phyloP scores from a whole-genome alignment of 1,140 invertebrate genomes.

The Megathymus violae region DNA sequence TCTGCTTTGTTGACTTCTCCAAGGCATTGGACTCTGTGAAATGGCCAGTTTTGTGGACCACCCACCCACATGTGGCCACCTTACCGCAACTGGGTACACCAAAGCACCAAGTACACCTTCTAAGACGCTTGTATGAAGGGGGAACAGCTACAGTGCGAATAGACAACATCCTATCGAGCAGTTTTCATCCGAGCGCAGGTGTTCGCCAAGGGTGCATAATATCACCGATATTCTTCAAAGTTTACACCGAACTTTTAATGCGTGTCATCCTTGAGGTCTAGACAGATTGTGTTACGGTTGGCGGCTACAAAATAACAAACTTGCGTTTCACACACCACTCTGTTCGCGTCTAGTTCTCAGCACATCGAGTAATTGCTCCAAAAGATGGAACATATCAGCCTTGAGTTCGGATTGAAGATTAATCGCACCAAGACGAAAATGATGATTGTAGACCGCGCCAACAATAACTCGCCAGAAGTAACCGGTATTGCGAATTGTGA shows the following conservation, averaged over 20 bases:
- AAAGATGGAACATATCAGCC: slow-evolving; percentile 19
- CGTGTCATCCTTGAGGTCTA: slow-evolving; percentile 31
- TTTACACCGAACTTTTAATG: slow-evolving; percentile 36
- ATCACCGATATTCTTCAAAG: slow-evolving; percentile 37
- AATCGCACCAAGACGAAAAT: slow-evolving; percentile 1
- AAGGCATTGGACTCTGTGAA: slow-evolving; percentile 47
- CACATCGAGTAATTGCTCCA: slow-evolving; percentile 24
- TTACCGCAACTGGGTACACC: slow-evolving; percentile 39
- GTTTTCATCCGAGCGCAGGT: slow-evolving; percentile 37
- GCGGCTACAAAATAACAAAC: slow-evolving; percentile 24
- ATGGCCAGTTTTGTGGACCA: slow-evolving; percentile 40
- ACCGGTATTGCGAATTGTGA: slow-evolving; percentile 6
- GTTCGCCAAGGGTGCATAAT: slow-evolving; percentile 40
- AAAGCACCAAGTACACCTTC: slow-evolving; percentile 37
- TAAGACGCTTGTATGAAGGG: slow-evolving; percentile 29
- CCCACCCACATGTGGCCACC: slow-evolving; percentile 36
- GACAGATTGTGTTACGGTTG: slow-evolving; percentile 30
- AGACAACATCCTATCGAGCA: slow-evolving; percentile 8
- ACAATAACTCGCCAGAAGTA: not conserved
- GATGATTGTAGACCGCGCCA: slow-evolving; percentile 2
- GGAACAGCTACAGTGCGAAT: slow-evolving; percentile 33
- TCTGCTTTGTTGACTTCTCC: slow-evolving; percentile 40
- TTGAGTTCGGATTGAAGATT: slow-evolving; percentile 14
- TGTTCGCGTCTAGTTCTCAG: slow-evolving; percentile 18
- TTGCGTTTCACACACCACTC: slow-evolving; percentile 30